phyloP scores from a whole-genome alignment of 2,797 vertebrate species.

The Molossus molossus region DNA sequence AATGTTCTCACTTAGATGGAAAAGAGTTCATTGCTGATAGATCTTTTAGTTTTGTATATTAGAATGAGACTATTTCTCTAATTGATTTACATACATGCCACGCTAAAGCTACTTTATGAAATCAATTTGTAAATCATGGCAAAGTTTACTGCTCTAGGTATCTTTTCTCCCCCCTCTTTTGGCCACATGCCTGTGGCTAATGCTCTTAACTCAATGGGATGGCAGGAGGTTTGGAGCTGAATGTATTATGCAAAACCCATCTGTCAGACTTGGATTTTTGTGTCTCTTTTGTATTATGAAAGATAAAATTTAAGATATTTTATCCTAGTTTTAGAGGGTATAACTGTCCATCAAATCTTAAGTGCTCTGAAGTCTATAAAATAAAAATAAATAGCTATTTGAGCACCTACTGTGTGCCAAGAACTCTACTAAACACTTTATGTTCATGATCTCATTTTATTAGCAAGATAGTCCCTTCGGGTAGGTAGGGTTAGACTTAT shows the following conservation, averaged over 20 bases:
- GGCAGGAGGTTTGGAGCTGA: constrained; percentile 55
- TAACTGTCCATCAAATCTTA: constrained; percentile 59
- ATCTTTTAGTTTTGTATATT: constrained; percentile 36
- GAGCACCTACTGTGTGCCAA: not conserved
- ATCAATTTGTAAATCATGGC: constrained; percentile 14
- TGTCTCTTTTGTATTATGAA: constrained; percentile 62
- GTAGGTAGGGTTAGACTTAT: constrained; percentile 11
- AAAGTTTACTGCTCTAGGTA: constrained; percentile 27
- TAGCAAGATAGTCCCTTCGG: not conserved
- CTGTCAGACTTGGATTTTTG: constrained; percentile 63
- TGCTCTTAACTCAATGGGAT: constrained; percentile 47
- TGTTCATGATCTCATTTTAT: constrained; percentile 50
- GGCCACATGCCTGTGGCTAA: constrained; percentile 40
- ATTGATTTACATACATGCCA: constrained; percentile 17
- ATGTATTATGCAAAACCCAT: constrained; percentile 61
- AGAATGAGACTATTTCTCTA: constrained; percentile 53
- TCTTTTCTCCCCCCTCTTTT: not conserved
- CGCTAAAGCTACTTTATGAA: constrained; percentile 38
- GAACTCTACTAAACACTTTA: constrained; percentile 40
- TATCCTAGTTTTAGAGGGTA: constrained; percentile 28
- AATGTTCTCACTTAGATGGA: constrained; percentile 36
- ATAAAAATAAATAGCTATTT: constrained; percentile 42
- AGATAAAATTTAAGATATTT: constrained; percentile 52
- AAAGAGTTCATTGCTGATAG: constrained; percentile 30
- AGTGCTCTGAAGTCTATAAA: constrained; percentile 63